Base-by-base conservation (phyloP, 2,888 invertebrate genomes). In the Lycaena phlaeas region DNA sequence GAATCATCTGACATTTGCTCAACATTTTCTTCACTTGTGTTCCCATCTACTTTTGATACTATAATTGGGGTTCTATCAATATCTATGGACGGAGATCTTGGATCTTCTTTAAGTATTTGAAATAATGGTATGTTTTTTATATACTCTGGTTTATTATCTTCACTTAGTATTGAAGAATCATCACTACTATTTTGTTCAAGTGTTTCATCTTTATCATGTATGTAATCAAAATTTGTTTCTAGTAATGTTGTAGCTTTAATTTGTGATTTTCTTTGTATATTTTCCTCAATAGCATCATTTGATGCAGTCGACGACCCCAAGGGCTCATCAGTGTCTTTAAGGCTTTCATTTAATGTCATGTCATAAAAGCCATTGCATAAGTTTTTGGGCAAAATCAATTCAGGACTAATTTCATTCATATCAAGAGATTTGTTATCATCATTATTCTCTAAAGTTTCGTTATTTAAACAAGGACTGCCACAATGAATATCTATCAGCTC, bases 221-320 rank as follows among this genome's bases (percentile, higher is more conserved):
- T 61, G 68, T 74, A 88, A 53, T 89, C 88, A 67, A 89, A 85
- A 63, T 88, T 87, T 12, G 89, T 89, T 70, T 89, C 88, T 46
- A 89, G 62, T 26, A 89, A 61, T 28, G 70, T 72, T 14, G 70
- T 70, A 29, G 79, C 74, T 45, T 82, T 82, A 29, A 67, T 64
- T 14, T 14, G 17, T 42, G 60, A 57, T 48, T 49, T 57, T 48
- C 56, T 61, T 26, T 59, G 68, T 37, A 66, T 72, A 51, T 75
- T 60, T 40, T 67, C 59, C 60, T 79, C 70, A 54, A 76, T 66
- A 11, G 67, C 66, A 43, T 79, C 78, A 62, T 70, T 68, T 4
- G 76, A 77, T 45, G 70, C 74, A 42, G 79, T 79, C 3, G 77
- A 81, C 42, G 78, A 81, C 36, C 76, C 75, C 37, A 77, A 55